A percentile compares a stretch with the other conserved stretches of the same genome.
Conservation (phyloP, 2,113 vertebrate species). For the Dipodomys ordii region DNA sequence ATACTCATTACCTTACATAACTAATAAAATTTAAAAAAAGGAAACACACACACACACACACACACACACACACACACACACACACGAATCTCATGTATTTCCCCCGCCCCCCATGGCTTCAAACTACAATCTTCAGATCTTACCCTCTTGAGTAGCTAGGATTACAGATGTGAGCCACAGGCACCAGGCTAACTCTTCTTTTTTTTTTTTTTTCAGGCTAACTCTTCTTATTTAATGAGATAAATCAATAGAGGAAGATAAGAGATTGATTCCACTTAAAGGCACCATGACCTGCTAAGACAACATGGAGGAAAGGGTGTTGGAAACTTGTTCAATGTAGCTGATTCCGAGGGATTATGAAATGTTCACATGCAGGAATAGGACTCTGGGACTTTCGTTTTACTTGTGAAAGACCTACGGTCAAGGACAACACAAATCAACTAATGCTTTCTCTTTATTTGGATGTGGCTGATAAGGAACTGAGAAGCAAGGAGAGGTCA, state of each 20-base stretch:
- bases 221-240: background rate
- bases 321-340: background rate
- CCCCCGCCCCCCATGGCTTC: too few species aligned
- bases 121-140: too few species aligned
- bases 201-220: too few species aligned
- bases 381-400: background rate
- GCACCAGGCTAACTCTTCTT: background rate
- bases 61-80: too few species aligned
- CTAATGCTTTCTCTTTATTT: slow-evolving; percentile 1
- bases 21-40: too few species aligned
- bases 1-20: too few species aligned
- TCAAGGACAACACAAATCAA: background rate
- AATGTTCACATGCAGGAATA: background rate
- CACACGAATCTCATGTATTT: too few species aligned
- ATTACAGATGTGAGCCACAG: too few species aligned
- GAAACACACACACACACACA: too few species aligned
- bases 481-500: background rate
- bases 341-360: background rate
- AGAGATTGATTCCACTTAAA: background rate
- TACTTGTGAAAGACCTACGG: background rate
- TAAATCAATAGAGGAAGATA: background rate
- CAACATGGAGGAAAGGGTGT: background rate
- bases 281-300: background rate
- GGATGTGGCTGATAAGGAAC: slow-evolving; percentile 1
- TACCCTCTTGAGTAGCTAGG: too few species aligned